phyloP scores from a whole-genome alignment of 1,140 invertebrate genomes.

The Drosophila paulistorum region DNA sequence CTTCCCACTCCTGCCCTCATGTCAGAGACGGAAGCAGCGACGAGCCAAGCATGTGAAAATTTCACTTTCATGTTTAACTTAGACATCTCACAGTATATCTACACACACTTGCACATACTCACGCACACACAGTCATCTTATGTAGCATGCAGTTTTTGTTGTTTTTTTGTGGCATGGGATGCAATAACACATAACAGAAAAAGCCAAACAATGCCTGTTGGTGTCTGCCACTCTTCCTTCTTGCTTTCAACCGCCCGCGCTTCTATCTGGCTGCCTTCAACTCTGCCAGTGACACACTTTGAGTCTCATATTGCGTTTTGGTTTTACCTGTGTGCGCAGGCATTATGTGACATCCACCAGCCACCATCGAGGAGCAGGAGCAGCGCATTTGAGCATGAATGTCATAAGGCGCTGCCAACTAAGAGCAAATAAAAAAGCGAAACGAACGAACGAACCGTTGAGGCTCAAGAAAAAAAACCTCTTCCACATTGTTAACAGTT shows the following conservation, averaged over 20 bases:
- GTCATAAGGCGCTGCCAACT: conserved; percentile 40
- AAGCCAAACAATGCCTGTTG: conserved; percentile 17
- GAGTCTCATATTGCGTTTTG: conserved; percentile 20
- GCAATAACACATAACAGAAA: conserved; percentile 14
- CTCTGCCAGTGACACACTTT: conserved; percentile 17
- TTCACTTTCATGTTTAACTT: conserved; percentile 70
- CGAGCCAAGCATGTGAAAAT: conserved; percentile 57
- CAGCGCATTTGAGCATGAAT: not conserved
- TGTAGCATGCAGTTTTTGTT: not conserved
- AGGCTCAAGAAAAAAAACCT: conserved; percentile 27
- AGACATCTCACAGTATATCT: conserved; percentile 28
- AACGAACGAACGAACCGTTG: conserved; percentile 15
- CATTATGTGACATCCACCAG: conserved; percentile 50
- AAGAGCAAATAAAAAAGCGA: conserved; percentile 32
- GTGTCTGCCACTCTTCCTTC: conserved; percentile 3
- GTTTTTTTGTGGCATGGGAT: not conserved
- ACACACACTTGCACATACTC: conserved; percentile 32
- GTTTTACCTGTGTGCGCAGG: conserved; percentile 14
- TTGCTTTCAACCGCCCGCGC: conserved; percentile 1
- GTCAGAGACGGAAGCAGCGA: conserved; percentile 52
- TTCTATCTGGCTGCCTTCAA: not conserved
- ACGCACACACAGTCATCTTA: not conserved
- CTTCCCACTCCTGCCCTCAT: conserved; percentile 43
- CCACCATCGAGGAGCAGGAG: not conserved
- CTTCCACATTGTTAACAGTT: conserved; percentile 47